These are phyloP conservation scores for Campoletis sonorensis DNA, from an alignment of 1,140 invertebrate genomes.

Conservation along the genomic window DNA sequence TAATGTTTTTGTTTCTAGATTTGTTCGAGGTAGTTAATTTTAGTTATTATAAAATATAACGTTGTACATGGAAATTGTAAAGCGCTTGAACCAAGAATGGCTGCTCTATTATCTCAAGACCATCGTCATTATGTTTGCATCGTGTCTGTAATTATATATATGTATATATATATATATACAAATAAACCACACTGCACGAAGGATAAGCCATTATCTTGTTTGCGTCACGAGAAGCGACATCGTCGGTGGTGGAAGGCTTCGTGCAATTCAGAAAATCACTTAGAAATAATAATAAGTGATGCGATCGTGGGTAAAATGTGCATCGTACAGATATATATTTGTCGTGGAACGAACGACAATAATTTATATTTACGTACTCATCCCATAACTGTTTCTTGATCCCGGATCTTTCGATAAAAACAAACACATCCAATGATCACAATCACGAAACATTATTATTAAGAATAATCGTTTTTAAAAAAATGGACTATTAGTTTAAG, in stretches of 20 bases:
- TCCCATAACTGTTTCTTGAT: slow-evolving; percentile 2
- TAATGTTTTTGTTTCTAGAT: background rate
- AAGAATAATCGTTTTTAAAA: background rate
- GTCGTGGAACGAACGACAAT: slow-evolving; percentile 14
- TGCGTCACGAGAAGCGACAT: slow-evolving; percentile 70
- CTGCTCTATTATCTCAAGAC: slow-evolving; percentile 65
- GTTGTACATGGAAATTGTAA: slow-evolving; percentile 10
- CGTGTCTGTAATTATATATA: slow-evolving; percentile 57
- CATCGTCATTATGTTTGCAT: slow-evolving; percentile 69
- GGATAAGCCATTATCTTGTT: slow-evolving; percentile 69
- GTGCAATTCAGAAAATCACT: slow-evolving; percentile 73
- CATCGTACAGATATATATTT: background rate
- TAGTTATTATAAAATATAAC: slow-evolving; percentile 33
- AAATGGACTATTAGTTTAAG: background rate
- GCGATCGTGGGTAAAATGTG: slow-evolving; percentile 32
- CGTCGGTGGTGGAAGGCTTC: slow-evolving; percentile 54
- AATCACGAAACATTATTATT: background rate
- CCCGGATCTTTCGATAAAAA: slow-evolving; percentile 19
- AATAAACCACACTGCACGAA: slow-evolving; percentile 64
- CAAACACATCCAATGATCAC: background rate
- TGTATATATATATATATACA: too few species aligned
- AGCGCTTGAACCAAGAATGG: slow-evolving; percentile 49
- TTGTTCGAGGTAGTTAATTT: slow-evolving; percentile 14
- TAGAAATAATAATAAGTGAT: slow-evolving; percentile 68
- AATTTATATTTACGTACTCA: background rate